Conservation (phyloP, 2,888 invertebrate species). For the Amphipoea lucens region DNA sequence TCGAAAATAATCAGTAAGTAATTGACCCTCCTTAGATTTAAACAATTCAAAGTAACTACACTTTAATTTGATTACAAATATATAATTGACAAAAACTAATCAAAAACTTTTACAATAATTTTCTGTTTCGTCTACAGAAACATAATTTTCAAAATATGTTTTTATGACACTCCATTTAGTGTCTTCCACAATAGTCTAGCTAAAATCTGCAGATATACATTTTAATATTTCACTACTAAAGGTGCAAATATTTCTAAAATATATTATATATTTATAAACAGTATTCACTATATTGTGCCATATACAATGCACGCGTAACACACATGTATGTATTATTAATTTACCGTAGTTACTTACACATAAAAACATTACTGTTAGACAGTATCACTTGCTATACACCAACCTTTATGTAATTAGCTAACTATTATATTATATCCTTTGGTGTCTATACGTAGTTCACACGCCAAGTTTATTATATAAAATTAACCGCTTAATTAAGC, state of each 20-base stretch:
- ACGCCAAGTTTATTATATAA: slow-evolving; percentile 77
- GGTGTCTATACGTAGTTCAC: slow-evolving; percentile 86
- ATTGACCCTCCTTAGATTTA: slow-evolving; percentile 89
- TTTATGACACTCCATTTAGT: slow-evolving; percentile 67
- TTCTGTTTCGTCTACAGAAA: slow-evolving; percentile 81
- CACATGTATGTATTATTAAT: slow-evolving; percentile 79
- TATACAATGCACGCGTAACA: slow-evolving; percentile 89
- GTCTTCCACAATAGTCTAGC: slow-evolving; percentile 81
- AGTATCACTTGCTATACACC: slow-evolving; percentile 88
- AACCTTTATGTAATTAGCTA: slow-evolving; percentile 83
- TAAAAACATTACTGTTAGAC: slow-evolving; percentile 89
- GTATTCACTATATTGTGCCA: slow-evolving; percentile 87
- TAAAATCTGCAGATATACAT: slow-evolving; percentile 88
- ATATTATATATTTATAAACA: slow-evolving; percentile 88
- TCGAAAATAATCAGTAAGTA: slow-evolving; percentile 85
- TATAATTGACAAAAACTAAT: slow-evolving; percentile 90
- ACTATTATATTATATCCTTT: slow-evolving; percentile 81
- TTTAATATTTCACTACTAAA: slow-evolving; percentile 88
- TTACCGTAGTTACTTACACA: slow-evolving; percentile 83
- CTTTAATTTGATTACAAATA: slow-evolving; percentile 84
- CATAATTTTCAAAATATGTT: slow-evolving; percentile 77
- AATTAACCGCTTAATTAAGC: slow-evolving; percentile 61
- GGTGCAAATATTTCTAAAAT: slow-evolving; percentile 91
- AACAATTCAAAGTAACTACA: slow-evolving; percentile 88
- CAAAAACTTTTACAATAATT: slow-evolving; percentile 83